A percentile compares a stretch with the other conserved stretches of the same genome.
phyloP scores from a whole-genome alignment of 2,888 invertebrate species.

The Acanthoscelides obtectus region DNA sequence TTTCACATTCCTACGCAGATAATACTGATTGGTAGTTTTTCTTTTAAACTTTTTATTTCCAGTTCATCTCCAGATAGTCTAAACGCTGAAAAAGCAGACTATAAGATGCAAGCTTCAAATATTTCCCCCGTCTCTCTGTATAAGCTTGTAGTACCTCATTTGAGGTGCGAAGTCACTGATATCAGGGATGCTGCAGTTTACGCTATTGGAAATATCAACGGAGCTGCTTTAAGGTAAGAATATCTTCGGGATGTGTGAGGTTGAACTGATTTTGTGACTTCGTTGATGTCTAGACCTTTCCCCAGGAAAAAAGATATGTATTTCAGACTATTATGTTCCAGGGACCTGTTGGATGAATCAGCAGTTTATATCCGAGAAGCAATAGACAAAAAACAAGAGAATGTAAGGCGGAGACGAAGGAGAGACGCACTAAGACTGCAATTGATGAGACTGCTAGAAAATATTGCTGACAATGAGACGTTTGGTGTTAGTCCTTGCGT shows the following conservation, averaged over 20 bases:
- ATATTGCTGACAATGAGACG: constrained; percentile 87
- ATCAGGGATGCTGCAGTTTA: constrained; percentile 91
- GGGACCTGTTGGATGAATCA: constrained; percentile 95
- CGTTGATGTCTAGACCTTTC: too few relatives aligned
- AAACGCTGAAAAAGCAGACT: constrained; percentile 76
- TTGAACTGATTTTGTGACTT: too few relatives aligned
- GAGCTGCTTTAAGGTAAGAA: constrained; percentile 84
- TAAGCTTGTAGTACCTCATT: constrained; percentile 86
- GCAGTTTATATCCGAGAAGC: constrained; percentile 90
- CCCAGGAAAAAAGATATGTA: too few relatives aligned
- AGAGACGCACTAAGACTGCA: constrained; percentile 90
- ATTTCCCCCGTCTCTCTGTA: constrained; percentile 84
- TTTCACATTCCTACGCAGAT: not conserved
- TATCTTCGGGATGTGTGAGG: too few relatives aligned
- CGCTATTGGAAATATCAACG: constrained; percentile 93
- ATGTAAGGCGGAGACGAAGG: constrained; percentile 83
- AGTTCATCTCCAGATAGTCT: constrained; percentile 90
- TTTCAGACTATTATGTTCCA: constrained; percentile 48
- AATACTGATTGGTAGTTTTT: constrained; percentile 24
- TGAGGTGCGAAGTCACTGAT: constrained; percentile 90
- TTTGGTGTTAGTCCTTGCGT: constrained; percentile 82
- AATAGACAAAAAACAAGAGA: constrained; percentile 95
- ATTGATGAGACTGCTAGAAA: constrained; percentile 84
- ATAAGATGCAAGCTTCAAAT: constrained; percentile 56
- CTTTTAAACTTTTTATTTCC: constrained; percentile 37